Evolutionary conservation across 1,140 invertebrate species (phyloP), one percentile per base, ranked within the genome.

Genomic region (Mactra quadrangularis): DNA sequence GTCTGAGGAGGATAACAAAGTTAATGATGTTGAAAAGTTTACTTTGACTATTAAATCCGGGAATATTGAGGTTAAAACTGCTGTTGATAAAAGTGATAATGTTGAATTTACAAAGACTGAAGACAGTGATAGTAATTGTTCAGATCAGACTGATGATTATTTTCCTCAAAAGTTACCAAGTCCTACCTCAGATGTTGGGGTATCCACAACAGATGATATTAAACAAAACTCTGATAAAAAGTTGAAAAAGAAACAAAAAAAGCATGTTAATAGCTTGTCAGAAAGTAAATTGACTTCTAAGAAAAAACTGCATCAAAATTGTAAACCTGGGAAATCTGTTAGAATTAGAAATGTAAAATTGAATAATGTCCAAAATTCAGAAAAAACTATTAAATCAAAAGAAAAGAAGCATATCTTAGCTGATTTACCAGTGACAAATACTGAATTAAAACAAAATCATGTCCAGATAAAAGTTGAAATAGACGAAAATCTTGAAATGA

Each of bases 141-240:
- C 64, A 27, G 64, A 68, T 29, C n/a, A 41, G 15, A 68, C 71
- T 22, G 71, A 74, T 74, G 53, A 59, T 74, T 74, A 74, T 45
- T 74, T 74, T 74, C 52, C 57, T 19, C 31, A 38, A 33, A 19
- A 74, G 27, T 22, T 25, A 25, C 15, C 25, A 57, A 27, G n/a
- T 57, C 1, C 15, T 22, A 11, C 33, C 47, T 4, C 7, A 27
- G 29, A 31, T 19, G 0, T 29, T 31, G 29, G 31, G 22, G 29
- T 29, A 9, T 47, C 13, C 29, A 17, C 22, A 50, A 6, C 3
- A 13, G 17, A 22, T 68, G 19, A 17, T 25, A 13, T 41, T 31
- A 31, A 50, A 2, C n/a, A 38, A 13, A 9, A 27, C 31, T 0
- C 1, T 29, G 64, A 17, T 25, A 68, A 33, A 25, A 50, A 50